Evolutionary conservation across 2,113 vertebrate genomes (phyloP), one percentile per base, ranked within the genome.

Genomic region (Nesogale talazaci): DNA sequence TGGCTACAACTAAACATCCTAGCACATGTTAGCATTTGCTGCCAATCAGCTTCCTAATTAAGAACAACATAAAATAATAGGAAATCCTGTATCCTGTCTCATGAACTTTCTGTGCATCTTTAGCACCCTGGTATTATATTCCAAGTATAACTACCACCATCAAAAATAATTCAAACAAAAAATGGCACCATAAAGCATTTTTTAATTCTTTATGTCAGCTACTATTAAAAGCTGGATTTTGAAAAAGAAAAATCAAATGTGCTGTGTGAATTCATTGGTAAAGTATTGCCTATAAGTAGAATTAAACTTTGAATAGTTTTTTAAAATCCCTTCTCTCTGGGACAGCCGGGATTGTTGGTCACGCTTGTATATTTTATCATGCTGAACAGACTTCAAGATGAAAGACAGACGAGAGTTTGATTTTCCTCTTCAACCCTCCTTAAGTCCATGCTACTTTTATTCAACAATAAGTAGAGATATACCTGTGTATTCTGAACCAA

Each of bases 21-120:
- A 98, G 98, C 98, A 99, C 99, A 99, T 99, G 99, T 99, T 98
- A 98, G 97, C 97, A 95, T 98, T 98, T 97, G 98, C 98, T 98
- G 98, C 99, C 98, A 99, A 98, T 98, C 98, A 97, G 98, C 98
- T 98, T 98, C 98, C 98, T 98, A 98, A 99, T 98, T 98, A 98
- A 98, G 98, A 98, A 98, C 98, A 98, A 98, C 98, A 98, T 98
- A 98, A 98, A 99, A 98, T 99, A 96, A 98, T 98, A 98, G 98
- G 98, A 98, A 98, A 98, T 98, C 97, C 97, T 98, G 97, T 98
- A 97, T 98, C 98, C 97, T 97, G 97, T 98, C 97, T 97, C 97
- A 96, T 97, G 93, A 77, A 96, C 94, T 97, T 96, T 97, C 96
- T 96, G 96, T 97, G 94, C 96, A 88, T 94, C 97, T 97, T 97